These are phyloP conservation scores for Echinometra lucunter DNA, from an alignment of 53 echinoderm and acorn worm genomes.

Conservation along the genomic window DNA sequence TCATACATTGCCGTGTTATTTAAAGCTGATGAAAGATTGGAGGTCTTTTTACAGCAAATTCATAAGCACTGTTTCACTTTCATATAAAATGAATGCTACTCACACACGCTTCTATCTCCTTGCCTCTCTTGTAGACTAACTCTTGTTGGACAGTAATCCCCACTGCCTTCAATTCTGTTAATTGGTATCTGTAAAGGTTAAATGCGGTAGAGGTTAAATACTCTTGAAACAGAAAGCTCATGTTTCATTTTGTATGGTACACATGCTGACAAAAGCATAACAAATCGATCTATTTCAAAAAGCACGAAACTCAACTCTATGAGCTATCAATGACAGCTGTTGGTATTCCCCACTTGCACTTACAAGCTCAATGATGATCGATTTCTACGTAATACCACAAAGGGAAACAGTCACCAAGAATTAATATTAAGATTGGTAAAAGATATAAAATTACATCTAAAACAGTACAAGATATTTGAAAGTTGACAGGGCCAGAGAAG, in stretches of 20 bases:
- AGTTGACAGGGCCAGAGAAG: too few relatives aligned
- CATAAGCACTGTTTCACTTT: neutral
- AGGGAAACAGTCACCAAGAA: too few relatives aligned
- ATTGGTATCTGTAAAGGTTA: slow-evolving; percentile 83
- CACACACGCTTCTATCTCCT: slow-evolving; percentile 89
- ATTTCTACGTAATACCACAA: neutral
- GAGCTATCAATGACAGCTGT: neutral
- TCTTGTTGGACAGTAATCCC: slow-evolving; percentile 89
- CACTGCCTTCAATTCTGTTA: slow-evolving; percentile 89
- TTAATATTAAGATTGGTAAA: too few relatives aligned
- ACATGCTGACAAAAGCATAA: neutral
- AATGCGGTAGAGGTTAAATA: neutral
- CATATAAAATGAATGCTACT: slow-evolving; percentile 63
- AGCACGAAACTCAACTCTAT: neutral
- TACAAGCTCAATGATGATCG: neutral
- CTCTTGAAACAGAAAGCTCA: neutral
- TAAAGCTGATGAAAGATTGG: too few relatives aligned
- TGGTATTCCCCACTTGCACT: slow-evolving; percentile 19
- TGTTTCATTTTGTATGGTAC: neutral
- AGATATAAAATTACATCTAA: too few relatives aligned
- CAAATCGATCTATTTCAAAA: neutral
- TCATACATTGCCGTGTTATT: too few relatives aligned
- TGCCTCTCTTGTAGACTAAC: slow-evolving; percentile 93
- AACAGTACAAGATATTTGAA: too few relatives aligned
- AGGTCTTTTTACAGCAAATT: neutral